Conservation (phyloP, 2,888 invertebrate species). For the Lithophane socia region DNA sequence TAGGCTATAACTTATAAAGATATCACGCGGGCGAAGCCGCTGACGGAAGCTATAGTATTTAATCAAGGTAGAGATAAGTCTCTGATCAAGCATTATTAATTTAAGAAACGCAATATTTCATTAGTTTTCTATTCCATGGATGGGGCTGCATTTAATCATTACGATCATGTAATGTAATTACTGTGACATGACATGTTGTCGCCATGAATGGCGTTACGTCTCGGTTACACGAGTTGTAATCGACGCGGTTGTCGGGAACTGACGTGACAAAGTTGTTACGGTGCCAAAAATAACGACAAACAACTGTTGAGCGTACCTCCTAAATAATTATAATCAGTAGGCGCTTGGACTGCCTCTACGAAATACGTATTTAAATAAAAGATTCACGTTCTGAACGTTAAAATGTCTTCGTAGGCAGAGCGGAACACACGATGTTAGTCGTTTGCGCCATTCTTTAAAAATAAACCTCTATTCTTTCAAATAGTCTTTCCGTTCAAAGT, state of each 20-base stretch:
- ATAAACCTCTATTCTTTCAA: background rate
- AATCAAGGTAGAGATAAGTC: background rate
- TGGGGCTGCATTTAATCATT: background rate
- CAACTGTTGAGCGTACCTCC: constrained; percentile 44
- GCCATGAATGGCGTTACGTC: constrained; percentile 50
- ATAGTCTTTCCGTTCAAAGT: background rate
- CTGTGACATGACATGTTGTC: constrained; percentile 2
- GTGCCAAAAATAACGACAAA: constrained; percentile 48
- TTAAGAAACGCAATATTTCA: background rate
- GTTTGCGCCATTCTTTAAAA: background rate
- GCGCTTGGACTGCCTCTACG: constrained; percentile 23
- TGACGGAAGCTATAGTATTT: background rate
- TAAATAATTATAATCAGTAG: constrained; percentile 48
- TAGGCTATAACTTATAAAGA: too few species aligned
- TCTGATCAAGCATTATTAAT: background rate
- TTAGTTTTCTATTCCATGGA: background rate
- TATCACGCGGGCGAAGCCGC: too few species aligned
- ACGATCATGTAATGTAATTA: constrained; percentile 1
- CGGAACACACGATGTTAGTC: constrained; percentile 5
- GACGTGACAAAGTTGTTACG: constrained; percentile 45
- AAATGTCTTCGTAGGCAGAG: background rate
- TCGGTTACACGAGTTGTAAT: constrained; percentile 38
- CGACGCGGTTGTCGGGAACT: constrained; percentile 28
- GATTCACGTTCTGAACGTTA: constrained; percentile 1
- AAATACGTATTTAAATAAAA: constrained; percentile 40